Base-by-base conservation (phyloP, 2,113 vertebrate genomes). In the Catharus minimus region DNA sequence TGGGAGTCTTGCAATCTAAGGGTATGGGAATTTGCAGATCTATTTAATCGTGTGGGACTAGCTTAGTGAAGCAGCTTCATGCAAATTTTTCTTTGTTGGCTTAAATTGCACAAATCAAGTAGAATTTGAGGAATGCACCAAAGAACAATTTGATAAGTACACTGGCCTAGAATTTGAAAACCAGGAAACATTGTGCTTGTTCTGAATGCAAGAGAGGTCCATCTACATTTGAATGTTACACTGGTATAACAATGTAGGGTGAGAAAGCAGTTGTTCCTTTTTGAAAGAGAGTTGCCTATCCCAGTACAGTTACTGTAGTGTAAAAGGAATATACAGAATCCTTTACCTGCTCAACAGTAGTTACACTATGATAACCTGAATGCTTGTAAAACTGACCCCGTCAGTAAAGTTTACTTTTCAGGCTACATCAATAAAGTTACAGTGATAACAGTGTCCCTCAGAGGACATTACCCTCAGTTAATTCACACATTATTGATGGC, bases 381-480 rank as follows among this genome's bases (percentile, higher is more conserved):
- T 33, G 66, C 55, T 73, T 90, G 58, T 85, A 73, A 92, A 94
- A 76, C 33, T 55, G 67, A 72, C 33, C 46, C 50, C 0, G 0
- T 86, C 75, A 72, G 57, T 73, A 44, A 60, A 89, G 49, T 84
- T 83, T 89, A 41, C 65, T 88, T 88, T 74, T 81, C 74, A 72
- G 53, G 21, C 64, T 80, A 47, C 43, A 53, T 76, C 71, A 62
- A 6, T 76, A 73, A 39, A 82, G 15, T 61, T 68, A 57, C 24
- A 61, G 30, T 38, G 69, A 41, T 84, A 89, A 41, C 36, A 68
- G 0, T 22, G 44, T 43, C 58, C 69, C 81, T 82, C 55, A 46
- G 62, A 65, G 41, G 73, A 81, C 1, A 2, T 3, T 55, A 46
- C 43, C 44, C 44, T 84, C 38, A 43, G 20, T 77, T 89, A 78